phyloP scores from a whole-genome alignment of 2,888 invertebrate species.

The Noctua pronuba region DNA sequence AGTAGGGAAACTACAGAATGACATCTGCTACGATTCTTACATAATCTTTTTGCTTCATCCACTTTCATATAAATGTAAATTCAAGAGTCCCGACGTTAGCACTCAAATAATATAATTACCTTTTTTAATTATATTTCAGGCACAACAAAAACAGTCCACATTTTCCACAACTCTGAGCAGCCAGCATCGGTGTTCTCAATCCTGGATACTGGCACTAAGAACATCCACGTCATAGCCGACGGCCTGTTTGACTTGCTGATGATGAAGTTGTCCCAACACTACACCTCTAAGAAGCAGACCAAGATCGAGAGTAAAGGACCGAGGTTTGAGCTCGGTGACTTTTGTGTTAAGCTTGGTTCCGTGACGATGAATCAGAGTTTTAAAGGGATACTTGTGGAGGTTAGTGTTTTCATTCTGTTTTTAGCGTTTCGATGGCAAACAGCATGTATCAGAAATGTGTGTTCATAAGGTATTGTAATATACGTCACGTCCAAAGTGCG shows the following conservation, averaged over 20 bases:
- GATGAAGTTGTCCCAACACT: slow-evolving; percentile 96
- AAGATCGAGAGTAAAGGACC: slow-evolving; percentile 97
- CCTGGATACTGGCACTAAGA: slow-evolving; percentile 96
- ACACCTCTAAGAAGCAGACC: slow-evolving; percentile 96
- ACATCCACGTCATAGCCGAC: slow-evolving; percentile 97
- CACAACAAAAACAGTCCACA: slow-evolving; percentile 95
- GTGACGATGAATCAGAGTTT: slow-evolving; percentile 98
- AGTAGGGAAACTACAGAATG: too few relatives aligned
- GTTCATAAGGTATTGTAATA: too few relatives aligned
- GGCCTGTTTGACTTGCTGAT: slow-evolving; percentile 97
- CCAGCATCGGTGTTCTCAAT: slow-evolving; percentile 98
- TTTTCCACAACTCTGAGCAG: slow-evolving; percentile 98
- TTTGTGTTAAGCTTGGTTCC: slow-evolving; percentile 97
- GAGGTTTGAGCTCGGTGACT: slow-evolving; percentile 96
- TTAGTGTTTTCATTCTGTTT: slow-evolving; percentile 74
- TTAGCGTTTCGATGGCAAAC: not conserved
- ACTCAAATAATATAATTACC: not conserved
- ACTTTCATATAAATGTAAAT: too few relatives aligned
- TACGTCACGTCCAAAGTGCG: not conserved
- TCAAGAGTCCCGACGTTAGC: too few relatives aligned
- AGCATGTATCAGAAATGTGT: not conserved
- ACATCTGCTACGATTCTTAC: too few relatives aligned
- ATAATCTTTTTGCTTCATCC: too few relatives aligned
- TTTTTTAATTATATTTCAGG: slow-evolving; percentile 85
- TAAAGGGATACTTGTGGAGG: slow-evolving; percentile 98